Evolutionary conservation across 2,888 invertebrate genomes (phyloP).

Genomic region (Tenthredo livida): DNA sequence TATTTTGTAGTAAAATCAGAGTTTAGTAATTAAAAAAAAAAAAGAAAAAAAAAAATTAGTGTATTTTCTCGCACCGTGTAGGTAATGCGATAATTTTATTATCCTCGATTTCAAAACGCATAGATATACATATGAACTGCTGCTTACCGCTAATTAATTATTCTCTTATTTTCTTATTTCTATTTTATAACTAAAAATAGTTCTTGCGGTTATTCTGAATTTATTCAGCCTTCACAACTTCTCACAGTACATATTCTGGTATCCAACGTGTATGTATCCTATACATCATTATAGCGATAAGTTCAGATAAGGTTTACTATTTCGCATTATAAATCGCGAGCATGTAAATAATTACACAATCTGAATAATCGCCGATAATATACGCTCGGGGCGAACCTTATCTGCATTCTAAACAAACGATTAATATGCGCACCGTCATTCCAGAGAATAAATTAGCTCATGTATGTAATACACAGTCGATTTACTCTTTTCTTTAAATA

Average conservation of each 20-base stretch:
- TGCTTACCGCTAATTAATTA: background rate
- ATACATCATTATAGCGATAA: background rate
- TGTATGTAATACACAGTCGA: background rate
- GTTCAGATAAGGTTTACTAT: background rate
- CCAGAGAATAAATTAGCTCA: background rate
- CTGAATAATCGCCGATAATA: background rate
- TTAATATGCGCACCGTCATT: background rate
- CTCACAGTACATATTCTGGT: background rate
- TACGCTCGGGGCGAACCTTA: background rate
- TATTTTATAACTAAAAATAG: background rate
- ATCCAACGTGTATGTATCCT: background rate
- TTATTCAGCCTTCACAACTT: background rate
- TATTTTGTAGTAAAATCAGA: background rate
- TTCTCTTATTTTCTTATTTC: background rate
- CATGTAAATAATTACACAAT: background rate
- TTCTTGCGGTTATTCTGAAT: background rate
- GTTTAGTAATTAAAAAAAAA: background rate
- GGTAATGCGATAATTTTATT: background rate
- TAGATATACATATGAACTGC: background rate
- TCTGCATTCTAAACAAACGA: background rate
- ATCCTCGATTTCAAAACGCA: background rate
- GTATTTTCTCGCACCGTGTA: background rate
- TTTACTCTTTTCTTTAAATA: background rate
- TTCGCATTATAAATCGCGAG: background rate
- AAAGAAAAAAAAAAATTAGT: background rate